A percentile compares a stretch with the other conserved stretches of the same genome.
Conservation (phyloP, 2,797 vertebrate species). For the Halcyon leucocephala region DNA sequence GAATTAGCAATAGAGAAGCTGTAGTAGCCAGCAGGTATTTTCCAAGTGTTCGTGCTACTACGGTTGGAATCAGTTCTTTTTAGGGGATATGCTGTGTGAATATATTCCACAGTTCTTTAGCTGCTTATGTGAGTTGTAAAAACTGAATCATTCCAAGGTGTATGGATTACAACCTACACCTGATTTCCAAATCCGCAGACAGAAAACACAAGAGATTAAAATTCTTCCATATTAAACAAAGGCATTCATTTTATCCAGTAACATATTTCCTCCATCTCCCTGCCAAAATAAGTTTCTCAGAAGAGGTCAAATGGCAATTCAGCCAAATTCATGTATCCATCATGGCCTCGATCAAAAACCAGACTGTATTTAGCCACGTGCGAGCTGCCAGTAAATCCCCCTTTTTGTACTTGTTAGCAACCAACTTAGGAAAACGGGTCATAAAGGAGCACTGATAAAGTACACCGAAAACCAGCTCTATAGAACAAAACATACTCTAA, state of each 20-base stretch:
- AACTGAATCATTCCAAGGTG: background rate
- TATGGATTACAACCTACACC: background rate
- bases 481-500: background rate
- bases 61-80: background rate
- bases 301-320: slow-evolving; percentile 56
- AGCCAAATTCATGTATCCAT: slow-evolving; percentile 37
- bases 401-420: slow-evolving; percentile 15
- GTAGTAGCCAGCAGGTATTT: background rate
- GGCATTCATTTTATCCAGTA: slow-evolving; percentile 40
- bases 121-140: background rate
- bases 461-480: background rate
- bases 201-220: slow-evolving; percentile 48
- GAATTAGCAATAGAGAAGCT: background rate
- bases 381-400: slow-evolving; percentile 10
- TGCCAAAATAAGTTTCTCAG: slow-evolving; percentile 48
- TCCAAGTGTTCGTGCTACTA: background rate
- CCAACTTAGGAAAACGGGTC: background rate
- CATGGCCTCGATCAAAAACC: background rate
- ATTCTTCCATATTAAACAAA: slow-evolving; percentile 47
- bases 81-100: background rate
- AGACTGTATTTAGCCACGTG: background rate
- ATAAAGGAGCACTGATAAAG: background rate
- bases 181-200: slow-evolving; percentile 26
- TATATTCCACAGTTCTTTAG: background rate
- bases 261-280: slow-evolving; percentile 25